These are phyloP conservation scores for Ariolimax columbianus DNA, from an alignment of 2,888 invertebrate species.

Conservation along the genomic window DNA sequence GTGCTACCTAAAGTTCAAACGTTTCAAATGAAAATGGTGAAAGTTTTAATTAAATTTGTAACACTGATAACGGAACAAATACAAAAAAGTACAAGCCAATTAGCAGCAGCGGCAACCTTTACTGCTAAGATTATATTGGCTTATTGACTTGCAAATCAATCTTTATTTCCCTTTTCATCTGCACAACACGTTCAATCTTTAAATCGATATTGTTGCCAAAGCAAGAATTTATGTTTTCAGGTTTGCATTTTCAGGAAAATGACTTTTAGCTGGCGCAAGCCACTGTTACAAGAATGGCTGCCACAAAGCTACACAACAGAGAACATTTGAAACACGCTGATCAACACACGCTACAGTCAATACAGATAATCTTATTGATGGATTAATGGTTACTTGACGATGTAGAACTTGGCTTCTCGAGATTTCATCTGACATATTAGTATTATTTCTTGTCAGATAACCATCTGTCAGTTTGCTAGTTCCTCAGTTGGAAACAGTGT, in stretches of 20 bases:
- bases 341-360: too few relatives aligned
- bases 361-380: too few relatives aligned
- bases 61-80: neutral
- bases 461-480: too few relatives aligned
- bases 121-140: neutral
- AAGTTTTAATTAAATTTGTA: neutral
- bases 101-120: neutral
- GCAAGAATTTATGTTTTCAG: neutral
- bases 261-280: neutral
- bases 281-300: neutral
- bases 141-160: conserved; percentile 17
- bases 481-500: too few relatives aligned
- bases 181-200: neutral
- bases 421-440: neutral
- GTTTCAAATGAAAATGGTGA: too few relatives aligned
- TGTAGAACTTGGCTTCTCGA: neutral
- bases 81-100: neutral
- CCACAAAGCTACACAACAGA: neutral
- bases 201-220: neutral
- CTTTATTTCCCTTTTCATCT: neutral
- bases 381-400: too few relatives aligned
- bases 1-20: neutral
- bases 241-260: neutral
- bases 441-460: too few relatives aligned
- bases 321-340: neutral